A percentile compares a stretch with the other conserved stretches of the same genome.
Evolutionary conservation across 2,797 vertebrate species (phyloP).

Genomic region (Bovichtus variegatus): DNA sequence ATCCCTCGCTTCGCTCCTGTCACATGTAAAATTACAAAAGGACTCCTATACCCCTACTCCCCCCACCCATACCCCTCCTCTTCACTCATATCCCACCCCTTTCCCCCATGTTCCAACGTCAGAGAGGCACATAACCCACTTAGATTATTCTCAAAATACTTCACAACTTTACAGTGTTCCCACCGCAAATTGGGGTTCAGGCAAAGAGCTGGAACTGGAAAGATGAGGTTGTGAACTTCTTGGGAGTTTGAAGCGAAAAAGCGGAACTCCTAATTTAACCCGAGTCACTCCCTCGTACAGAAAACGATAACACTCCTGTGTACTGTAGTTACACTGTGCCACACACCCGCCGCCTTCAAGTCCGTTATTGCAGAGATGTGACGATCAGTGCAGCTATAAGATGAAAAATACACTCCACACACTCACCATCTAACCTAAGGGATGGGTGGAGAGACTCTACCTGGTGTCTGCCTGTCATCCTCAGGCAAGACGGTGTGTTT

Average conservation of each 20-base stretch:
- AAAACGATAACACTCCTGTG: neutral
- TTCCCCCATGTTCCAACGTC: slow-evolving; percentile 72
- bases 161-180: slow-evolving; percentile 77
- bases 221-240: slow-evolving; percentile 74
- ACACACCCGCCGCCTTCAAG: neutral
- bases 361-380: slow-evolving; percentile 20
- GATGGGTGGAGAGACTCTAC: slow-evolving; percentile 31
- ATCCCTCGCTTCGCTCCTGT: slow-evolving; percentile 85
- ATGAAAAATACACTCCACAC: slow-evolving; percentile 25
- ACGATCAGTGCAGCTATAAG: neutral
- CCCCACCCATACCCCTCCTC: slow-evolving; percentile 45
- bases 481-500: slow-evolving; percentile 46
- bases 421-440: slow-evolving; percentile 27
- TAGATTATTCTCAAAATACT: slow-evolving; percentile 82
- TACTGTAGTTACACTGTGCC: slow-evolving; percentile 25
- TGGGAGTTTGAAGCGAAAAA: slow-evolving; percentile 38
- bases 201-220: slow-evolving; percentile 58
- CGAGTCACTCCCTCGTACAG: slow-evolving; percentile 16
- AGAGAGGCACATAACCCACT: slow-evolving; percentile 82
- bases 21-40: slow-evolving; percentile 87
- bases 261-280: slow-evolving; percentile 54
- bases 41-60: slow-evolving; percentile 66
- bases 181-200: slow-evolving; percentile 66
- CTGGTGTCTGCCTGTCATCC: slow-evolving; percentile 40
- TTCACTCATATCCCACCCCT: slow-evolving; percentile 62